These are phyloP conservation scores for Unio delphinus DNA, from an alignment of 2,888 invertebrate species.

Conservation along the genomic window DNA sequence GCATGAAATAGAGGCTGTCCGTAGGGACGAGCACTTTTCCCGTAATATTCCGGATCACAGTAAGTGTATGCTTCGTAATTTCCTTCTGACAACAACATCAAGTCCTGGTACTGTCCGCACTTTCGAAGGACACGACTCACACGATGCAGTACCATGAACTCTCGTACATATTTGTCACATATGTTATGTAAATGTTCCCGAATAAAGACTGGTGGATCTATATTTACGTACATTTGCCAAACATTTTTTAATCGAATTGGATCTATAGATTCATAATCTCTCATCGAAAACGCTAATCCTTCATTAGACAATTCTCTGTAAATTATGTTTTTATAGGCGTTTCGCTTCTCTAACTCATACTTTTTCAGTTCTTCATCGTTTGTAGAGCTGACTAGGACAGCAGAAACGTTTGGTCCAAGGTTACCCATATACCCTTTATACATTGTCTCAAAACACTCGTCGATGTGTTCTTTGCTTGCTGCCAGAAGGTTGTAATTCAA, in stretches of 20 bases:
- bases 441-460: constrained; percentile 61
- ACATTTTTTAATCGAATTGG: constrained; percentile 46
- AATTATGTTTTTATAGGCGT: constrained; percentile 53
- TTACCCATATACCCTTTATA: constrained; percentile 61
- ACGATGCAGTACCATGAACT: constrained; percentile 61
- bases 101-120: constrained; percentile 65
- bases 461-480: constrained; percentile 54
- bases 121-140: constrained; percentile 58
- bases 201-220: constrained; percentile 47
- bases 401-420: constrained; percentile 51
- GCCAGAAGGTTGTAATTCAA: constrained; percentile 58
- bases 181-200: constrained; percentile 57
- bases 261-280: constrained; percentile 46
- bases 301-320: constrained; percentile 55
- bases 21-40: constrained; percentile 44
- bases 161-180: constrained; percentile 53
- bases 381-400: constrained; percentile 61
- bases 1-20: constrained; percentile 59
- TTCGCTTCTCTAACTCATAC: constrained; percentile 50
- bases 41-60: constrained; percentile 52
- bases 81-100: constrained; percentile 62
- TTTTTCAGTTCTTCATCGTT: constrained; percentile 46
- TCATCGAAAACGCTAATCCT: constrained; percentile 50
- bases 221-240: constrained; percentile 52
- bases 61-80: constrained; percentile 56